phyloP scores from a whole-genome alignment of 2,797 vertebrate genomes.

The Erithacus rubecula region DNA sequence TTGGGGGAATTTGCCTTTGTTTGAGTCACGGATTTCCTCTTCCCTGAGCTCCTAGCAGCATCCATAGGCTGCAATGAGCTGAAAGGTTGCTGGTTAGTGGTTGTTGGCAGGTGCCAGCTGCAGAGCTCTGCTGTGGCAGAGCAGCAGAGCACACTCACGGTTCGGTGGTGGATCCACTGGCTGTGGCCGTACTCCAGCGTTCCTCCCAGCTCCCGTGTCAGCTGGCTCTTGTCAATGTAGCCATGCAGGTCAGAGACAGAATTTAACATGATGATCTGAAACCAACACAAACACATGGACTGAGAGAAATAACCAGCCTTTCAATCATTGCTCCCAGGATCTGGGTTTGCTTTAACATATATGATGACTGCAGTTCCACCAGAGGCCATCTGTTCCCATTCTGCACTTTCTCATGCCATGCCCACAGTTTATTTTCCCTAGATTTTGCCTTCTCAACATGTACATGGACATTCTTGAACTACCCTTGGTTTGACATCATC shows the following conservation, averaged over 20 bases:
- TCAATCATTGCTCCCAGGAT: not conserved
- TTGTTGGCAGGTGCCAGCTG: not conserved
- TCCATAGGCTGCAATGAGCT: not conserved
- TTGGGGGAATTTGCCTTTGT: not conserved
- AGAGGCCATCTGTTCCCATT: not conserved
- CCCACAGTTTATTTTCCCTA: not conserved
- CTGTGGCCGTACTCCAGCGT: conserved; percentile 89
- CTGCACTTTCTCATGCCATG: not conserved
- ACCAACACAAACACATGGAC: not conserved
- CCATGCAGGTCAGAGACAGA: conserved; percentile 89
- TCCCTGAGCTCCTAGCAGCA: not conserved
- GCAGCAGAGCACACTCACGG: conserved; percentile 76
- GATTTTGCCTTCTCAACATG: not conserved
- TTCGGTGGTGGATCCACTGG: conserved; percentile 93
- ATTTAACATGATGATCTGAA: conserved; percentile 92
- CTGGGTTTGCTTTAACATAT: not conserved
- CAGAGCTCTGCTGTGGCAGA: not conserved
- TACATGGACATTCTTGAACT: not conserved
- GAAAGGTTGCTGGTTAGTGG: not conserved
- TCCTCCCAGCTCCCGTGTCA: conserved; percentile 90
- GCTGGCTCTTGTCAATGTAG: conserved; percentile 90
- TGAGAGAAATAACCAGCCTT: not conserved
- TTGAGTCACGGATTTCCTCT: not conserved
- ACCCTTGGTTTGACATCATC: not conserved
- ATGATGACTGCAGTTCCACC: not conserved